Conservation (phyloP, 1,140 invertebrate genomes). For the Saccostrea cuccullata region DNA sequence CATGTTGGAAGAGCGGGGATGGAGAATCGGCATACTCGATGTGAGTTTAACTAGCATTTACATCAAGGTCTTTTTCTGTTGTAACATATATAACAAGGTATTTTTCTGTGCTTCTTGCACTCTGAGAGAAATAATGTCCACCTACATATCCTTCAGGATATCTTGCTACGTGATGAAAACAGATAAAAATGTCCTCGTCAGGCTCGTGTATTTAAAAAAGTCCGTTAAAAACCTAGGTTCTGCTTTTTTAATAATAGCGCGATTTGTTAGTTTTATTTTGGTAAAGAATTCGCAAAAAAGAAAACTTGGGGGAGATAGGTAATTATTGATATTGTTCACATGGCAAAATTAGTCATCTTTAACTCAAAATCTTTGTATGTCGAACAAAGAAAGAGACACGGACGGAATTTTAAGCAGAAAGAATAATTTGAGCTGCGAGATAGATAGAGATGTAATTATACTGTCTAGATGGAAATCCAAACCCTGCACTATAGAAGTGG, state of each 20-base stretch:
- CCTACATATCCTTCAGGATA: not conserved
- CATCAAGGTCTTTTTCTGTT: slow-evolving; percentile 21
- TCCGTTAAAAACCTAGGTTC: not conserved
- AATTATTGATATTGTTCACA: slow-evolving; percentile 32
- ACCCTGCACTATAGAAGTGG: slow-evolving; percentile 28
- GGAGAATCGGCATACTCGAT: slow-evolving; percentile 7
- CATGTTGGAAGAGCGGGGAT: slow-evolving; percentile 24
- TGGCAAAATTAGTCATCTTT: slow-evolving; percentile 31
- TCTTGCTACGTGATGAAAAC: not conserved
- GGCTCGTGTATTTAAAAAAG: not conserved
- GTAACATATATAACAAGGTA: not conserved
- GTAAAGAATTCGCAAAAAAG: not conserved
- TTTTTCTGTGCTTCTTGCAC: not conserved
- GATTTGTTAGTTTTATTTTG: slow-evolving; percentile 10
- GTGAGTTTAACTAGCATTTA: slow-evolving; percentile 31
- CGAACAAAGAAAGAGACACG: slow-evolving; percentile 17
- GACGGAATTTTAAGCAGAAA: slow-evolving; percentile 33
- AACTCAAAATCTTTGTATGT: slow-evolving; percentile 16
- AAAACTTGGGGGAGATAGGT: not conserved
- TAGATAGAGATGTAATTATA: slow-evolving; percentile 36
- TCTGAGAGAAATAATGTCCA: not conserved
- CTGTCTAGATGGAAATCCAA: slow-evolving; percentile 29
- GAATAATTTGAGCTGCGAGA: slow-evolving; percentile 35
- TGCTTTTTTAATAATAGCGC: not conserved
- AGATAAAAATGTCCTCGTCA: not conserved